Conservation (phyloP, 2,888 invertebrate genomes). For the Drosophila mayaguana region DNA sequence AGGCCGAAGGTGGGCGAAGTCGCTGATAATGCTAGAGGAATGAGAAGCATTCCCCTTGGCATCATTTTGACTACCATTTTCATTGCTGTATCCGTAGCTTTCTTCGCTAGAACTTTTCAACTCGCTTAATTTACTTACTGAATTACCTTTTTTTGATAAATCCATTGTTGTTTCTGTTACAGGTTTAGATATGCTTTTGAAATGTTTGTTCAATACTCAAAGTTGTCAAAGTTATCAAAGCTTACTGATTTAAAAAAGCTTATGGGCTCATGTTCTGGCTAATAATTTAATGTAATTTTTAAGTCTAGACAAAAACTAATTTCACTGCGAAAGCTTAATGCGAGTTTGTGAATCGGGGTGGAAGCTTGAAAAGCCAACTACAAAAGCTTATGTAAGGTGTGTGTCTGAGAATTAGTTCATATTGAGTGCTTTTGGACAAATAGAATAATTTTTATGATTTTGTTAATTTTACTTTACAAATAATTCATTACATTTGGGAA, state of each 20-base stretch:
- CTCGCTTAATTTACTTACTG: background rate
- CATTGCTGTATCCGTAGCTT: constrained; percentile 1
- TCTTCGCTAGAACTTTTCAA: constrained; percentile 2
- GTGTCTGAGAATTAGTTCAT: background rate
- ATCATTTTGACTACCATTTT: background rate
- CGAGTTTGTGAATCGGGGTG: background rate
- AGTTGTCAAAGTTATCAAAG: background rate
- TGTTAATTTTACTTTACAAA: too few species aligned
- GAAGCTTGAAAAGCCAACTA: background rate
- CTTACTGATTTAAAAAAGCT: constrained; percentile 1
- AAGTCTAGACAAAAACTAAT: constrained; percentile 1
- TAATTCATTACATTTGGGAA: too few species aligned
- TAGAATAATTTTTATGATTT: too few species aligned
- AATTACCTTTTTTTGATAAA: background rate
- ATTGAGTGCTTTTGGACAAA: too few species aligned
- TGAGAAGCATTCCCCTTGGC: background rate
- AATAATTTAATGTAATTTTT: too few species aligned
- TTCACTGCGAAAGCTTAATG: constrained; percentile 5
- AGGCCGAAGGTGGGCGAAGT: constrained; percentile 41
- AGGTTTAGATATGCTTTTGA: constrained; percentile 10
- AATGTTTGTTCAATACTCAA: constrained; percentile 53
- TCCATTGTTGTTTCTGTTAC: background rate
- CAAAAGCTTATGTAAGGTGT: background rate
- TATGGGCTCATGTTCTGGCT: constrained; percentile 12
- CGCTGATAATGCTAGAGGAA: constrained; percentile 47